Evolutionary conservation across 2,113 vertebrate species (phyloP).

Genomic region (Brachyhypopomus occidentalis): DNA sequence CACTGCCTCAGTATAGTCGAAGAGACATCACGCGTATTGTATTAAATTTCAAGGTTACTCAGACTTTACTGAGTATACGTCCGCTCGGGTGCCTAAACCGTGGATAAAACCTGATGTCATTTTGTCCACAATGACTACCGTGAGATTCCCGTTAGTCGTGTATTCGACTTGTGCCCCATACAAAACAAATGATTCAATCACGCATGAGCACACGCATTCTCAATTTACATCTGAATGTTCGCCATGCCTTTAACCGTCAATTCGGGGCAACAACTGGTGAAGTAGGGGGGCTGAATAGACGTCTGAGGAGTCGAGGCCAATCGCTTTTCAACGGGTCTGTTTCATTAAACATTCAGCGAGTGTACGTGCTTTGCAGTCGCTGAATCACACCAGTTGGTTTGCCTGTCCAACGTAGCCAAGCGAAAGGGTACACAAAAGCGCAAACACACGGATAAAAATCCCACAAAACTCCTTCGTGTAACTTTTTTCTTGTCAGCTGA

Average conservation of each 20-base stretch:
- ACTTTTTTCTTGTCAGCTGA: neutral
- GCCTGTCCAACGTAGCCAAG: neutral
- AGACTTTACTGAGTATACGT: neutral
- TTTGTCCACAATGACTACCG: conserved; percentile 15
- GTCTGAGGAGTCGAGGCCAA: conserved; percentile 47
- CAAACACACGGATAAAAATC: neutral
- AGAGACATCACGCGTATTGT: neutral
- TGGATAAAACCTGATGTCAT: neutral
- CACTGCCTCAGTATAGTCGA: conserved; percentile 6
- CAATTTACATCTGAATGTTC: conserved; percentile 62
- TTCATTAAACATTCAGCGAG: conserved; percentile 37
- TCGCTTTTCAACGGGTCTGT: conserved; percentile 48
- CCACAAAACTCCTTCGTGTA: neutral
- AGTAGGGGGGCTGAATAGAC: conserved; percentile 40
- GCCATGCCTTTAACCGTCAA: conserved; percentile 35
- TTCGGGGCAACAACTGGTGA: conserved; percentile 29
- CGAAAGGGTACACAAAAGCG: conserved; percentile 12
- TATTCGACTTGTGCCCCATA: conserved; percentile 54
- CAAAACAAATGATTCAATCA: conserved; percentile 64
- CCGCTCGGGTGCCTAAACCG: neutral
- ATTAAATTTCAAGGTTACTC: neutral
- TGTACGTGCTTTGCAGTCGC: neutral
- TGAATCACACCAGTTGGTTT: conserved; percentile 5
- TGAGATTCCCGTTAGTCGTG: conserved; percentile 49
- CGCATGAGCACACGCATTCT: conserved; percentile 53